These are phyloP conservation scores for Bolinopsis microptera DNA, from an alignment of 37 sponge, comb jelly and placozoan genomes.

Conservation along the genomic window DNA sequence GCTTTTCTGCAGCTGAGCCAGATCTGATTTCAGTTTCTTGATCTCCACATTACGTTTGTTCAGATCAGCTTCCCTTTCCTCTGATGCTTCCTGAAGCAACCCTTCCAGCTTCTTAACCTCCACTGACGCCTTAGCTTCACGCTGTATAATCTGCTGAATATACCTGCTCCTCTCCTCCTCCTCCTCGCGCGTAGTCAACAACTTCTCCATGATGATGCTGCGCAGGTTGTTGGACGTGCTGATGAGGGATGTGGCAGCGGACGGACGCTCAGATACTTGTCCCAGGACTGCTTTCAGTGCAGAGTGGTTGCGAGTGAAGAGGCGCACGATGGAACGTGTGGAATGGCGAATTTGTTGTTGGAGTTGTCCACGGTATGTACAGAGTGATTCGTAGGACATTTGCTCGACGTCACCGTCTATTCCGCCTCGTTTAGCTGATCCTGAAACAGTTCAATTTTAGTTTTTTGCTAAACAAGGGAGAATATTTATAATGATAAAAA, in stretches of 20 bases:
- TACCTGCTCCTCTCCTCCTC: constrained; percentile 74
- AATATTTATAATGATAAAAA: no score
- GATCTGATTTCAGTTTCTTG: constrained; percentile 73
- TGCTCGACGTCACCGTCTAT: constrained; percentile 30
- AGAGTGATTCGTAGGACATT: constrained; percentile 64
- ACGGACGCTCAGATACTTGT: constrained; percentile 41
- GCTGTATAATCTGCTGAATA: constrained; percentile 69
- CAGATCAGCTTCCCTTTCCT: constrained; percentile 68
- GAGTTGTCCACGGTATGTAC: constrained; percentile 33
- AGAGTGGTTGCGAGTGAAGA: constrained; percentile 71
- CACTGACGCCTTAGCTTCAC: constrained; percentile 67
- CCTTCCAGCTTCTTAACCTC: constrained; percentile 76
- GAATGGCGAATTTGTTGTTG: constrained; percentile 69
- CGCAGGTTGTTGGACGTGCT: constrained; percentile 43
- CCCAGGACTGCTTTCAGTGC: constrained; percentile 68
- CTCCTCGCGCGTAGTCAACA: constrained; percentile 82
- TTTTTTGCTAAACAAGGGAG: no score
- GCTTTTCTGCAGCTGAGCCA: constrained; percentile 72
- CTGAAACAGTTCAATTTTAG: no score
- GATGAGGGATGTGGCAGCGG: constrained; percentile 42
- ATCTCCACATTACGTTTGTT: constrained; percentile 66
- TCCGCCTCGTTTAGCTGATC: constrained; percentile 46
- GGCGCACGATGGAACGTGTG: constrained; percentile 74
- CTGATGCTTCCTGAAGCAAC: constrained; percentile 73
- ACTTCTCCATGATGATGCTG: constrained; percentile 71